Conservation (phyloP, 2,113 vertebrate species). For the Cairina moschata region DNA sequence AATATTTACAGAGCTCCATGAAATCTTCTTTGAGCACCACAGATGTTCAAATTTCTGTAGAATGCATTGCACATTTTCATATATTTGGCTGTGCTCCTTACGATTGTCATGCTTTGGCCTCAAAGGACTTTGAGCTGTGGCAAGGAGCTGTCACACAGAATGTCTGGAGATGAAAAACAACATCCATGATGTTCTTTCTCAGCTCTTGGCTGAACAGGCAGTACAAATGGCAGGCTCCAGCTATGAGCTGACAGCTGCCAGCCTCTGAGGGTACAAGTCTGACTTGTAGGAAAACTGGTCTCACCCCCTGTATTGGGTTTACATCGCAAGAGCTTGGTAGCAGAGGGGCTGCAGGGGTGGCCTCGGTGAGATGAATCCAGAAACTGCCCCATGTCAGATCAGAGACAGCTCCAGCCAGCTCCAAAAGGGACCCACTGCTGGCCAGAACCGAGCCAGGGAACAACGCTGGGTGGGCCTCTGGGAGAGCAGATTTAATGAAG, state of each 20-base stretch:
- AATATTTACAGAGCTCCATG: neutral
- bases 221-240: neutral
- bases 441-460: too few species aligned
- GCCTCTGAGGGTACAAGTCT: neutral
- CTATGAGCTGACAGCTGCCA: neutral
- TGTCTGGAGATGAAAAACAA: slow-evolving; percentile 24
- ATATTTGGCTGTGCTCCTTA: neutral
- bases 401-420: too few species aligned
- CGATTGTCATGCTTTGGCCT: neutral
- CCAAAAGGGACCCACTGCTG: too few species aligned
- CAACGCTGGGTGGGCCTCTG: too few species aligned
- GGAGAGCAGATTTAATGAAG: too few species aligned
- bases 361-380: too few species aligned
- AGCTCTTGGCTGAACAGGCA: neutral
- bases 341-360: too few species aligned
- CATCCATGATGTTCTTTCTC: neutral
- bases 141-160: neutral
- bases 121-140: neutral
- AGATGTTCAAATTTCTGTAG: neutral
- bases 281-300: neutral
- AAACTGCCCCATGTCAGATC: too few species aligned
- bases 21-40: neutral
- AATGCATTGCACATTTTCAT: neutral
- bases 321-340: too few species aligned
- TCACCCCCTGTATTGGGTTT: neutral